Conservation (phyloP, 2,113 vertebrate genomes). For the Climacteris rufus region DNA sequence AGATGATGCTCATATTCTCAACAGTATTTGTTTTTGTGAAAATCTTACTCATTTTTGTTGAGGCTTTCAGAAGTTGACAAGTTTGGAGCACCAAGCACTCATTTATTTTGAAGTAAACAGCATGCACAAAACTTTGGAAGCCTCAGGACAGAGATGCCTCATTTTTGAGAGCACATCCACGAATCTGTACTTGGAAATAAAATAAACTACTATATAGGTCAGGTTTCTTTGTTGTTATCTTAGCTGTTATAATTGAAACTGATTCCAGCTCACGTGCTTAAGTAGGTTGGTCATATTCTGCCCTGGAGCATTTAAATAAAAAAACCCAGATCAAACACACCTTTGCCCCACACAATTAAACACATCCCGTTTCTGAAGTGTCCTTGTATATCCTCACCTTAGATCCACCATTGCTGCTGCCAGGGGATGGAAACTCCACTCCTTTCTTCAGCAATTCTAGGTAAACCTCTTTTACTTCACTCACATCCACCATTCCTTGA, state of each 20-base stretch:
- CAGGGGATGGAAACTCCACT: constrained; percentile 70
- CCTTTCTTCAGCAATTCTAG: constrained; percentile 78
- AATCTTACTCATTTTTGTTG: background rate
- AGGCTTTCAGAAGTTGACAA: background rate
- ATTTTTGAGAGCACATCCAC: background rate
- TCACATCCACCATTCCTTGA: constrained; percentile 71
- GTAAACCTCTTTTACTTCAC: constrained; percentile 76
- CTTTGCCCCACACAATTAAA: background rate
- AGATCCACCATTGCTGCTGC: background rate
- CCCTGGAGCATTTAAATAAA: background rate
- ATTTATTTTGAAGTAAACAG: background rate
- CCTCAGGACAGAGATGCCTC: background rate
- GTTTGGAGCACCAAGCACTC: background rate
- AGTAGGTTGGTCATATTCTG: background rate
- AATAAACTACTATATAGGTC: background rate
- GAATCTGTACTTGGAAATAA: background rate
- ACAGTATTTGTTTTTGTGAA: background rate
- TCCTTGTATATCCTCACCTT: constrained; percentile 51
- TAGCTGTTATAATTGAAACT: background rate
- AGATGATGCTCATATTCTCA: background rate
- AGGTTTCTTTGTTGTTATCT: background rate
- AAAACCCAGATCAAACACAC: background rate
- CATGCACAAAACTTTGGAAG: background rate
- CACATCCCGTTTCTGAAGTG: background rate
- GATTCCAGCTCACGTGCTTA: background rate